A percentile compares a stretch with the other conserved stretches of the same genome.
These are phyloP conservation scores for Felis chaus DNA, from an alignment of 2,113 vertebrate genomes.

Conservation along the genomic window DNA sequence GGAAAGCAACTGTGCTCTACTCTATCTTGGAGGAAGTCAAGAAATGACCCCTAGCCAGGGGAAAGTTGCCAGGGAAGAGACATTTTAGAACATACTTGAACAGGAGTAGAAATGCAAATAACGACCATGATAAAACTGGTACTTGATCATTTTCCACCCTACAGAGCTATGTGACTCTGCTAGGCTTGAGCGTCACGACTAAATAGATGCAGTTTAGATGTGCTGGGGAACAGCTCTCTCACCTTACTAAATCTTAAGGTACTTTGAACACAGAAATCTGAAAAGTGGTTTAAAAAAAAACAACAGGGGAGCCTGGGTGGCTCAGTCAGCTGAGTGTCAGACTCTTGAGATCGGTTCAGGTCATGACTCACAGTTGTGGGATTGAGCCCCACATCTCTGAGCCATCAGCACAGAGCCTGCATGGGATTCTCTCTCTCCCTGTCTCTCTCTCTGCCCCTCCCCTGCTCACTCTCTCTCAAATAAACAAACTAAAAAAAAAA, in stretches of 20 bases:
- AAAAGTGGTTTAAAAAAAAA: neutral
- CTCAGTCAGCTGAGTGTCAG: too few species aligned
- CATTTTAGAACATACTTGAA: neutral
- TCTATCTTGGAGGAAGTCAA: neutral
- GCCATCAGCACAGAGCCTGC: too few species aligned
- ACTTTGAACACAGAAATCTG: neutral
- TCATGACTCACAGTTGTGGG: too few species aligned
- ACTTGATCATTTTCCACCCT: conserved; percentile 56
- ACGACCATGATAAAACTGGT: conserved; percentile 74
- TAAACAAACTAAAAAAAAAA: neutral
- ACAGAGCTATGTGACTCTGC: neutral
- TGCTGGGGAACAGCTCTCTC: neutral
- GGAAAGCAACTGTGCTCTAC: neutral
- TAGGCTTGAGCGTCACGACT: neutral
- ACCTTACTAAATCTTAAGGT: neutral
- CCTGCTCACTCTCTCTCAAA: too few species aligned
- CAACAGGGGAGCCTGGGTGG: too few species aligned
- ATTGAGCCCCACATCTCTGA: too few species aligned
- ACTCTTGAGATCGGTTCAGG: too few species aligned
- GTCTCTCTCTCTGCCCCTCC: too few species aligned
- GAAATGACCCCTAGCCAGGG: neutral
- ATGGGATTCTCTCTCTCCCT: too few species aligned
- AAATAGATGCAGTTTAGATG: neutral
- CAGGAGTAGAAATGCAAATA: neutral
- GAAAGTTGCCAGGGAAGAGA: neutral